Percentiles rank a stretch among this genome's conserved stretches.
These are phyloP conservation scores for Eulemur albifrons DNA, from an alignment of 2,797 vertebrate species.

Conservation along the genomic window DNA sequence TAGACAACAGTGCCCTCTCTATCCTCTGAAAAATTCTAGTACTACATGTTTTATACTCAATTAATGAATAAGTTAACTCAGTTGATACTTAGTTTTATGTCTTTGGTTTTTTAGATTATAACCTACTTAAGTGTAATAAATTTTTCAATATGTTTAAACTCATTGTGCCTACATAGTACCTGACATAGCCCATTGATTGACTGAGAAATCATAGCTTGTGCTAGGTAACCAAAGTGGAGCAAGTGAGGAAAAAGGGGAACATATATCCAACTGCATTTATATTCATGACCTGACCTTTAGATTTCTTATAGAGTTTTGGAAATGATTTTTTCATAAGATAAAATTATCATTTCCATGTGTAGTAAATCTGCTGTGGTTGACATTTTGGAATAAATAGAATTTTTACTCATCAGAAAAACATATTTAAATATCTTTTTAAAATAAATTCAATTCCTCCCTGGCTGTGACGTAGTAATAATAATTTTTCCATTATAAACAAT, in stretches of 20 bases:
- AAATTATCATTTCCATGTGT: conserved; percentile 25
- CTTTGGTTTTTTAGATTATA: background rate
- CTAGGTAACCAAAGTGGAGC: background rate
- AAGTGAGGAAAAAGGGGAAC: background rate
- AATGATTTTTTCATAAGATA: conserved; percentile 34
- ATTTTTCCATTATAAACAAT: background rate
- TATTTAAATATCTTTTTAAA: background rate
- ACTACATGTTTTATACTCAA: background rate
- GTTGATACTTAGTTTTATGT: background rate
- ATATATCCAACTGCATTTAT: conserved; percentile 23
- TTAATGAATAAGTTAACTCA: background rate
- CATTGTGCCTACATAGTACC: background rate
- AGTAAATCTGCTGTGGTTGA: conserved; percentile 22
- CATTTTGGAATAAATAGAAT: conserved; percentile 44
- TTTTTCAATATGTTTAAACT: background rate
- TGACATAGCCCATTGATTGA: background rate
- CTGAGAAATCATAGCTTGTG: background rate
- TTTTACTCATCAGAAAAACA: conserved; percentile 46
- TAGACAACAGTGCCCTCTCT: background rate
- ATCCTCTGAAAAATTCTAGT: background rate
- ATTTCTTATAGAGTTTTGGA: conserved; percentile 21
- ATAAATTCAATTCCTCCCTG: background rate
- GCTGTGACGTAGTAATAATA: background rate
- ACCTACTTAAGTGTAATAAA: background rate
- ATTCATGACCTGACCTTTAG: conserved; percentile 54